Evolutionary conservation across 2,888 invertebrate species (phyloP), one percentile per base, ranked within the genome.

Genomic region (Cryptus viduatorius): DNA sequence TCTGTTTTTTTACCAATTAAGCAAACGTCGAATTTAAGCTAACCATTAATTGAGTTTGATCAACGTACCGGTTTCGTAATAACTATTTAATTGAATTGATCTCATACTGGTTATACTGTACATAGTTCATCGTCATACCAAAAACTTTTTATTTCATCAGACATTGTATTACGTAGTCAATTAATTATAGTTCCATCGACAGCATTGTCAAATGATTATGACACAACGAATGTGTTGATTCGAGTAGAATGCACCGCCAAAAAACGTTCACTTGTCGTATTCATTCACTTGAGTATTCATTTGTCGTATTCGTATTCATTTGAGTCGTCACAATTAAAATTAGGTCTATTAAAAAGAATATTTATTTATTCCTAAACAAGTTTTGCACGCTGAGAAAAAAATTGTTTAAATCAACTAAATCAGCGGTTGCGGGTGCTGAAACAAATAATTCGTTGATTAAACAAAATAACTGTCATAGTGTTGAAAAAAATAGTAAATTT

Each of bases 131-230:
- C 61, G 37, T 37, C 61, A 61, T 12, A n/a, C 14, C 61, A 61
- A 61, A 4, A 7, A 2, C n/a, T 61, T 37, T 29, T 31, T n/a
- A 14, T 61, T 61, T 61, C 31, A 61, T 61, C n/a, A 4, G n/a
- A 61, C 37, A 61, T 31, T 61, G 61, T 61, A 37, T 12, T 61
- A 61, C 29, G 61, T 31, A 61, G n/a, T 61, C 31, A 61, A 61
- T 61, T 61, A 61, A 61, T 14, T 1, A 7, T 37, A 61, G 61
- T 61, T 61, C 31, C n/a, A 61, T 61, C 31, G 61, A 61, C 61
- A 4, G 4, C 14, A 61, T 61, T 31, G n/a, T n/a, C 7, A 61
- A 31, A 61, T 37, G 37, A 31, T 31, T 14, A n/a, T 61, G 61
- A 29, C 14, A 7, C 7, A n/a, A n/a, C 61, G 31, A n/a, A n/a